Evolutionary conservation across 2,113 vertebrate species (phyloP), one percentile per base, ranked within the genome.

Genomic region (Trematomus loennbergii): DNA sequence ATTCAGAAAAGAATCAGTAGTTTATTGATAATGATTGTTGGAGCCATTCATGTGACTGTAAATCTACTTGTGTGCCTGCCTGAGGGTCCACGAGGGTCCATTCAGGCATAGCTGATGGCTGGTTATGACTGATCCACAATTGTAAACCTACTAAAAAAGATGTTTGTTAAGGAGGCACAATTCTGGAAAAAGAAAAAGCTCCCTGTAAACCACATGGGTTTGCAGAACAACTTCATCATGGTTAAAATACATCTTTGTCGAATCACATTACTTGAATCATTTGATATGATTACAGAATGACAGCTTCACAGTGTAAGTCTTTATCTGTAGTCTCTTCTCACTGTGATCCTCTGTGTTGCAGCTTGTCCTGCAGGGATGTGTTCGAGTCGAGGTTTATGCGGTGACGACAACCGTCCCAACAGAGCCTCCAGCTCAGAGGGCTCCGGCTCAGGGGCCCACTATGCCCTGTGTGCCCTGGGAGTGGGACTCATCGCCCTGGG

Each of bases 401-500:
- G 88, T 22, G 79, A 70, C 33, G 81, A 69, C 48, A 68, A 57
- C 60, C 82, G 54, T 15, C 36, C 78, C 48, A 82, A 64, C 75
- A 80, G 79, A 12, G 66, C 92, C 5, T 55, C 88, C 67, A 63
- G 15, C 22, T 69, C 81, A 3, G 75, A 67, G n/a, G 91, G 94
- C 43, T 50, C 88, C 11, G 93, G 94, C 0, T 94, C 93, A 5
- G 96, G 96, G 0, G 96, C 97, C 0, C 97, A 98, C 92, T 99
- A 99, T 0, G 98, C 97, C 0, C 95, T 99, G 81, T 98, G 97
- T 0, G 97, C 98, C 9, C 96, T 99, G 8, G 98, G 97, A 61
- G 92, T 98, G 67, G 98, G 97, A 0, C 96, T 99, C 92, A 94
- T 99, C 0, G 96, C 97, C 9, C 96, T 99, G 0, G 98, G 98